Evolutionary conservation across 1,140 invertebrate species (phyloP), one percentile per base, ranked within the genome.

Genomic region (Sminthurides bifidus): DNA sequence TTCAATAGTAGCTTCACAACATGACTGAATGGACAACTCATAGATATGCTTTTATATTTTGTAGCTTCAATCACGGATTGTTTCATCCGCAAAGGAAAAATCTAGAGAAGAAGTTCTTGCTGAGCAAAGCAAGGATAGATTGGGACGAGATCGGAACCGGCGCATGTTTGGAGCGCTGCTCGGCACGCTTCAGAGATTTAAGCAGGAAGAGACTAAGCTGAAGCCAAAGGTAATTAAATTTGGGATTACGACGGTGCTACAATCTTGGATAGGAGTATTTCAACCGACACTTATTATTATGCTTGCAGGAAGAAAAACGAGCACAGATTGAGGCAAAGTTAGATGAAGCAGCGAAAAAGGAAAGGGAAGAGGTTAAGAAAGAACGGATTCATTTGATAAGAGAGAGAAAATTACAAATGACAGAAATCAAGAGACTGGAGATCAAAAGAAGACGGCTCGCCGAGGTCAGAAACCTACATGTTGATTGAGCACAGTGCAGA

Each of bases 151-250:
- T 45, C 74, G 91, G 59, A 94, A 94, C 73, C 79, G 84, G 58
- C 77, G 93, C 59, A 95, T 97, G 85, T 95, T 97, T 76, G 91
- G 92, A 24, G 86, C 87, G 27, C 74, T 97, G 33, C 71, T 97
- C 31, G 92, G 92, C 3, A 96, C 92, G 38, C 72, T 97, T 59
- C 88, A 94, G 67, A 92, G 90, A 70, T 97, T 97, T 70, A 84
- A 90, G 67, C 85, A 90, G 69, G 92, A 97, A 70, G 90, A 95
- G 73, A 89, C 87, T 50, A 83, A 84, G 59, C 72, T 90, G 54
- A 88, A 90, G 71, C 68, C 80, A 66, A 75, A 76, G 69, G 79
- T 79, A 66, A 66, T 56, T 27, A 61, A 43, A 5, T 15, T 26
- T 5, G 23, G 52, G 12, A 21, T 26, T 40, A 17, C 23, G 10